phyloP scores from a whole-genome alignment of 2,113 vertebrate genomes.

The Pleuronectes platessa region DNA sequence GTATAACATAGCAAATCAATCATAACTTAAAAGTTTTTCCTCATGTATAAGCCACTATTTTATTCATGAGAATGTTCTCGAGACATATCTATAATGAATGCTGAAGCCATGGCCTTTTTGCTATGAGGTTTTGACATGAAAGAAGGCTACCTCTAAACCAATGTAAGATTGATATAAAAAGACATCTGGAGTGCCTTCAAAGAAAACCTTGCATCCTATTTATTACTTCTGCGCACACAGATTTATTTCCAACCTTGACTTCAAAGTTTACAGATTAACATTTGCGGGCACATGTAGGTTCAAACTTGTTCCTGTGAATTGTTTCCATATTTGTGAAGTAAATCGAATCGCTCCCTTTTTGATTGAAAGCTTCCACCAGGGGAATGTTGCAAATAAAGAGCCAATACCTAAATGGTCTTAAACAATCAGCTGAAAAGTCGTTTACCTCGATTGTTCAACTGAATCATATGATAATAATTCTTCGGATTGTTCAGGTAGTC shows the following conservation, averaged over 20 bases:
- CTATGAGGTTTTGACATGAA: conserved; percentile 80
- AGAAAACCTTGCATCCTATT: conserved; percentile 80
- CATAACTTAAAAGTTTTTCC: conserved; percentile 56
- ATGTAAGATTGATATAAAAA: conserved; percentile 79
- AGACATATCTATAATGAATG: conserved; percentile 77
- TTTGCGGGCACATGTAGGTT: conserved; percentile 69
- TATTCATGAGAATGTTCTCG: conserved; percentile 77
- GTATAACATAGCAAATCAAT: conserved; percentile 35
- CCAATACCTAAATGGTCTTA: background rate
- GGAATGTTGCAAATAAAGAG: background rate
- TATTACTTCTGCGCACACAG: conserved; percentile 75
- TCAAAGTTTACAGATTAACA: conserved; percentile 80
- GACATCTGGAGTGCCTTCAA: conserved; percentile 80
- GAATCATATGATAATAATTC: background rate
- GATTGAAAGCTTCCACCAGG: background rate
- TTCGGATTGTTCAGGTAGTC: too few relatives aligned
- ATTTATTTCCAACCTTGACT: conserved; percentile 74
- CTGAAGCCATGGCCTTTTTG: conserved; percentile 72
- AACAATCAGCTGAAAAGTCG: background rate
- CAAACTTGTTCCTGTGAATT: conserved; percentile 52
- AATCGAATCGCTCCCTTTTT: conserved; percentile 13
- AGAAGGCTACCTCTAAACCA: conserved; percentile 78
- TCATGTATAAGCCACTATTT: conserved; percentile 64
- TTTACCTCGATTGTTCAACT: background rate
- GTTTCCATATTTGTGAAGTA: conserved; percentile 22